Evolutionary conservation across 2,888 invertebrate genomes (phyloP), one percentile per base, ranked within the genome.

Genomic region (Caenorhabditis parvicauda): DNA sequence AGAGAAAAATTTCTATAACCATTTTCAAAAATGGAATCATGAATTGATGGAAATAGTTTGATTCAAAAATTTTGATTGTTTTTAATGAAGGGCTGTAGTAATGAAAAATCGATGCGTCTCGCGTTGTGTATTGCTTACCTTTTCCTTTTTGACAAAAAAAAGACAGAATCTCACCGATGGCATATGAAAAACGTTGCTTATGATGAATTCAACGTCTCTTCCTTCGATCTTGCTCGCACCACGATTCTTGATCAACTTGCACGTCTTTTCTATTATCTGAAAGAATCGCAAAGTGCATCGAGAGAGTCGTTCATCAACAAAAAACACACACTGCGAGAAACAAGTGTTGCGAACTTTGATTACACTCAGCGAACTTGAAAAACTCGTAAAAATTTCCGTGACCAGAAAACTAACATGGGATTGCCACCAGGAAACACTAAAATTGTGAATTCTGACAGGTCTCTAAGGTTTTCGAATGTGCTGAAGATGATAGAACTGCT

Each of bases 131-230:
- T 6, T 9, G 32, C 32, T 9, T 32, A 14, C 17, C 14, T 39
- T 39, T 39, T 39, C 17, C 14, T n/a, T 6, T 6, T 44, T 25
- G 5, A 22, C 25, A 19, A 21, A 39, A 50, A 38, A 9, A 12
- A 43, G 21, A 32, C 29, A 21, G 35, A 22, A 25, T 47, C 59
- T 48, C 12, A 67, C 65, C 52, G 53, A 50, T 19, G 66, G 66
- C 66, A 68, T 61, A 42, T 64, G 59, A 42, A 64, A 70, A 21
- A 59, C 64, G 51, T 61, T 65, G 14, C 64, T 55, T 19, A 72
- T 57, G 17, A 72, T 61, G 46, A 72, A 60, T 44, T 72, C 69
- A 21, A 70, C 64, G 49, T 72, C 72, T 24, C 69, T 47, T 6
- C 53, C 62, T 24, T 69, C 68, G 17, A 72, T 51, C 41, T 65